phyloP scores from a whole-genome alignment of 2,113 vertebrate genomes.

The Okapia johnstoni region DNA sequence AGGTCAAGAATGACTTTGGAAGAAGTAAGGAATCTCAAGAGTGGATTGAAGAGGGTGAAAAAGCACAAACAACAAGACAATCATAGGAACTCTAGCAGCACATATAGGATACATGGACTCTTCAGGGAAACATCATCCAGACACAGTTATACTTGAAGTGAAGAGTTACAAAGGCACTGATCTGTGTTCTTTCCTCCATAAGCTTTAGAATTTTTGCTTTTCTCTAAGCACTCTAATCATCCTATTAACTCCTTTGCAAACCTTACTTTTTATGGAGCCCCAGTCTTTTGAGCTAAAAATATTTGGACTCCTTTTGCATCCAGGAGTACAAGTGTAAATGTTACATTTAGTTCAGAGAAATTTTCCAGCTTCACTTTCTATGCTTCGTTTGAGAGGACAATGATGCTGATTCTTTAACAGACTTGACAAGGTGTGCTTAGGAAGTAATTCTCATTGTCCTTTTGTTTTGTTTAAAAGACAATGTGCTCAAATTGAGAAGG shows the following conservation, averaged over 20 bases:
- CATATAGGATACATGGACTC: background rate
- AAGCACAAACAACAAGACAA: background rate
- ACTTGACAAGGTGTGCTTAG: background rate
- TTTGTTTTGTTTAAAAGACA: background rate
- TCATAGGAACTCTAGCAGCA: background rate
- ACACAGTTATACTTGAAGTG: background rate
- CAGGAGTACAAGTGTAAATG: background rate
- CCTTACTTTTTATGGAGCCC: background rate
- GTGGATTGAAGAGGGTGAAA: background rate
- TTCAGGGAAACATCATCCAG: background rate
- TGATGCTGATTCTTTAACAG: background rate
- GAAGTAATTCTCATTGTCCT: background rate
- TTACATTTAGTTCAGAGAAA: constrained; percentile 14
- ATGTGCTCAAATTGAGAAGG: background rate
- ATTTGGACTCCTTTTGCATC: background rate
- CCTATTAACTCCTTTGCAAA: background rate
- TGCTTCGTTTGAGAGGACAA: background rate
- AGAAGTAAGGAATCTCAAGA: background rate
- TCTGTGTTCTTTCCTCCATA: background rate
- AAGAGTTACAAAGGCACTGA: background rate
- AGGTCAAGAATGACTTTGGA: background rate
- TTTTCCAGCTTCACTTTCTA: background rate
- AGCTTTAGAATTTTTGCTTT: background rate
- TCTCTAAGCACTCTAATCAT: background rate
- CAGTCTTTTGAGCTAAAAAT: constrained; percentile 33